Base-by-base conservation (phyloP, 2,797 vertebrate genomes). In the Cheracebus regulus region DNA sequence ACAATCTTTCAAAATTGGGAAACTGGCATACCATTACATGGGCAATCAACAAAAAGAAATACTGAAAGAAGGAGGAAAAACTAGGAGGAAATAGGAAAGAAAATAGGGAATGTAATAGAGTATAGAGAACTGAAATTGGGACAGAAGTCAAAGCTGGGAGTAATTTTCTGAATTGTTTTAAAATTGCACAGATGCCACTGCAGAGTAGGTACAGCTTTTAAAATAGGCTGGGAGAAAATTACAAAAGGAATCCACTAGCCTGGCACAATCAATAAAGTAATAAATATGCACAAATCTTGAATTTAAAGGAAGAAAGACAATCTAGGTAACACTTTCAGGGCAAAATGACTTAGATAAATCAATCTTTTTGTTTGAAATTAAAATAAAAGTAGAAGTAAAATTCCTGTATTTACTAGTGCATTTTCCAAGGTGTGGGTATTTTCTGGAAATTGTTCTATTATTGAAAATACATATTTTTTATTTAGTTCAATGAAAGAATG, bases 41-140 rank as follows among this genome's bases (percentile, higher is more conserved):
- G 13, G 5, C 75, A 92, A 61, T 70, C 81, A 92, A 82, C 48
- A 22, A 93, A 96, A 91, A 87, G 7, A 96, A 95, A 90, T 44
- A 79, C 2, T 9, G 1, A 41, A 75, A 91, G 30, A 58, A 6
- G 2, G 13, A 4, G 19, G 3, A 30, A 97, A 83, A 70, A 78
- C 4, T 26, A 17, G 6, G 24, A 90, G 4, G 14, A 94, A 94
- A 76, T 50, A 7, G 4, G 39, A 96, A 83, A 79, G 48, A 95
- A 88, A 82, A 10, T 30, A 94, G 10, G 33, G 14, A 94, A 92
- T 76, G 0, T 41, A 81, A 8, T 7, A 0, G 5, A 92, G 79
- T 61, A 57, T 14, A 28, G 2, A 94, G 36, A 82, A 79, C 14
- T 81, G n/a, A 92, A 90, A 88, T 39, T n/a, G 36, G 5, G 19